phyloP scores from a whole-genome alignment of 2,888 invertebrate species.

The Carcina quercana region DNA sequence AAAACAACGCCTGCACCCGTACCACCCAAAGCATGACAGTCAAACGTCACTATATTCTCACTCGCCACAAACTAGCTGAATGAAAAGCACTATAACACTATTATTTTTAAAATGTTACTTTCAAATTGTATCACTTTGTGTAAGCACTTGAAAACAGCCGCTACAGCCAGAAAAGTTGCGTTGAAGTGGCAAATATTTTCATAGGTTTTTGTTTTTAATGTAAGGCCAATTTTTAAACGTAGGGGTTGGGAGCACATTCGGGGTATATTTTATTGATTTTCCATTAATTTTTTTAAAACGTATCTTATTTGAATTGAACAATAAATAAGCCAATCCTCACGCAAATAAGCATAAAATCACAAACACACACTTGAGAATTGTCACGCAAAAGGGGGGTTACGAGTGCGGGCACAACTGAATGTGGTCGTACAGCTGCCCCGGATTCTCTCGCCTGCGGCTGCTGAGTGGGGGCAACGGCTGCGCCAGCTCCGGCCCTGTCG shows the following conservation, averaged over 20 bases:
- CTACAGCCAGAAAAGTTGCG: too few relatives aligned
- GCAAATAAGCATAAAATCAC: too few relatives aligned
- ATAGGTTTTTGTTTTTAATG: too few relatives aligned
- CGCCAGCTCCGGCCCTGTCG: constrained; percentile 85
- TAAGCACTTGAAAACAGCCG: too few relatives aligned
- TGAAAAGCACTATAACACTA: constrained; percentile 22
- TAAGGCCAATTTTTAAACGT: too few relatives aligned
- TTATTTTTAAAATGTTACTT: constrained; percentile 6
- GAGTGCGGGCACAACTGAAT: constrained; percentile 54
- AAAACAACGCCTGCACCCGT: constrained; percentile 61
- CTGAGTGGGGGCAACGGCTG: constrained; percentile 83
- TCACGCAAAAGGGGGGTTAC: constrained; percentile 40
- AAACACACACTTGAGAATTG: too few relatives aligned
- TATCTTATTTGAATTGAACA: too few relatives aligned
- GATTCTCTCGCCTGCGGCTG: constrained; percentile 98
- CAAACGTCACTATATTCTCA: constrained; percentile 34
- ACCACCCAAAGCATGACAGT: constrained; percentile 65
- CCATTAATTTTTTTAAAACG: too few relatives aligned
- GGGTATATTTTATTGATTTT: too few relatives aligned
- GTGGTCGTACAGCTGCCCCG: constrained; percentile 92
- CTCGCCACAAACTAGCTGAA: constrained; percentile 30
- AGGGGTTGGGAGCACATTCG: too few relatives aligned
- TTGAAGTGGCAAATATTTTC: too few relatives aligned
- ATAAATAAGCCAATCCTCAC: too few relatives aligned
- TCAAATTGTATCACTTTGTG: background rate